These are phyloP conservation scores for Orchesella flavescens DNA, from an alignment of 2,888 invertebrate genomes.

Conservation along the genomic window DNA sequence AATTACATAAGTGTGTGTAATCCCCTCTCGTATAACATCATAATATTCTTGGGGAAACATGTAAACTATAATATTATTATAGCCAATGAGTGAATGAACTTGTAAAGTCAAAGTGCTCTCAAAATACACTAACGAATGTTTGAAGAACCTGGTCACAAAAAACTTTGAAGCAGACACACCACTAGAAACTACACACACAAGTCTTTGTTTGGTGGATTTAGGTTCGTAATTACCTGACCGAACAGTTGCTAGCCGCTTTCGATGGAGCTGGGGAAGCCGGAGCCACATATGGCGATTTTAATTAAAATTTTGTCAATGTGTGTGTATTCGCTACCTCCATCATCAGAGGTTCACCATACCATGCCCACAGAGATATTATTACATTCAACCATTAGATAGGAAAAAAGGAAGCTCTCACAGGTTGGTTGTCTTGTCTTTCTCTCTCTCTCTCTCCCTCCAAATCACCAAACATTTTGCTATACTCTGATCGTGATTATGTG, in stretches of 20 bases:
- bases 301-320: conserved; percentile 56
- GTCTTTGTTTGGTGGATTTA: conserved; percentile 16
- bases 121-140: not conserved
- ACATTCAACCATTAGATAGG: not conserved
- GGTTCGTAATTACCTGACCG: conserved; percentile 36
- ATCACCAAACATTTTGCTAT: conserved; percentile 12
- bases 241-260: not conserved
- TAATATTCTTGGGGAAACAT: no score
- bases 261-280: conserved; percentile 5
- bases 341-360: conserved; percentile 6
- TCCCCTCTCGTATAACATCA: no score
- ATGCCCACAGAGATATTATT: not conserved
- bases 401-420: conserved; percentile 27
- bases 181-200: not conserved
- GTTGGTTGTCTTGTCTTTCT: conserved; percentile 1
- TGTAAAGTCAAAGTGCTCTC: not conserved
- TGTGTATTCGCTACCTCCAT: conserved; percentile 2
- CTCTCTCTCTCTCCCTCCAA: not conserved
- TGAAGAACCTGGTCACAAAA: not conserved
- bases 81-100: not conserved
- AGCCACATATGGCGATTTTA: conserved; percentile 56
- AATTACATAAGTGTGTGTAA: conserved; percentile 20
- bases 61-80: no score
- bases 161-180: no score
- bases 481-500: conserved; percentile 42